Evolutionary conservation across 2,113 vertebrate species (phyloP), one percentile per base, ranked within the genome.

Genomic region (Empidonax traillii): DNA sequence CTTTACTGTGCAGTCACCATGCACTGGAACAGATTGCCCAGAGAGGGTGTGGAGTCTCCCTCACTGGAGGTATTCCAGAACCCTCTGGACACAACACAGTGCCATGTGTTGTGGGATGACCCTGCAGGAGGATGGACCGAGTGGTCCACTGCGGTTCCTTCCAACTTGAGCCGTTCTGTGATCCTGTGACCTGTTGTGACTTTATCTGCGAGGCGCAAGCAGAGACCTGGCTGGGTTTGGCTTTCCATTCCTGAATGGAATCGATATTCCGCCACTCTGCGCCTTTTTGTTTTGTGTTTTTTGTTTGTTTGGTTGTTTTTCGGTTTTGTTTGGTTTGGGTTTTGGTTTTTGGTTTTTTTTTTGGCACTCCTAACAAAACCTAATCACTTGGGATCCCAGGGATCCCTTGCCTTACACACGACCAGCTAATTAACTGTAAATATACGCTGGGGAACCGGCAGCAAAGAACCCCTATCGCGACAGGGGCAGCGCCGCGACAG

Each of bases 381-480:
- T 3, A 2, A 13, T 0, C 8, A 3, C 8, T 4, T 2, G 1
- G 7, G 39, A 2, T 0, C 47, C 35, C 19, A 4, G 24, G 19
- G 6, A 16, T 1, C 1, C 37, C 4, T 24, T 6, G 9, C 7
- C 4, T 10, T 3, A 20, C 3, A 3, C 3, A 21, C 0, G 43
- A 1, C 20, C 3, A 39, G 13, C 35, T 8, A 30, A 4, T 9
- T 24, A 16, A 3, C 14, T 0, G 47, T 3, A 2, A 4, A 3
- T 0, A 17, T 3, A 18, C 10, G 10, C 43, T 0, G 12, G 23
- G 14, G 1, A 24, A n/a, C 6, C 3, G 44, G 5, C 44, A 0
- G 3, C 22, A 14, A 3, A 4, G 24, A 16, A 12, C 27, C 3
- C 30, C 35, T 0, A 9, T 1, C 44, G 35, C 37, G 6, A 31